Base-by-base conservation (phyloP, 2,797 vertebrate species). In the Peromyscus eremicus region DNA sequence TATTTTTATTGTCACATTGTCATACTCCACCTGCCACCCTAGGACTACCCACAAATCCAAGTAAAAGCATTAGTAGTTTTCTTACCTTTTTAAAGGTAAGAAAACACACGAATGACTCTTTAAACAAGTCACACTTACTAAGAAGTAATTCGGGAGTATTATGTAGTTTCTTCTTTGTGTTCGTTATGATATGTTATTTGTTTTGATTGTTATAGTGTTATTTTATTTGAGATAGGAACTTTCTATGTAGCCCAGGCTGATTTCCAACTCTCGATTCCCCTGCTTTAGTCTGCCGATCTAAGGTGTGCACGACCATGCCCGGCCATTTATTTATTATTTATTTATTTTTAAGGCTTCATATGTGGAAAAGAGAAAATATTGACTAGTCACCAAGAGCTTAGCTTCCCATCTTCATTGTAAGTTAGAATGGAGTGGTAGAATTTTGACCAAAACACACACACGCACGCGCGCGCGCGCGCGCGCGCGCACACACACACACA, bases 111-210 rank as follows among this genome's bases (percentile, higher is more conserved):
- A 10, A 66, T 13, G 52, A 25, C 68, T 92, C 68, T 49, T 93
- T 85, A 86, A 73, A 76, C 37, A 75, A 91, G 64, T 46, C 60
- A 55, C 60, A 46, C 43, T 77, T 79, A 57, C 37, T 29, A 57
- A 27, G 43, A 92, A 91, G 73, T 40, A 60, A 81, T 71, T 88
- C 68, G 73, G n/a, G 92, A 37, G 43, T 55, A 85, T 64, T 79
- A 73, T 12, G 60, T 19, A 37, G 11, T 60, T 75, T 88, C 73
- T 75, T 71, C 55, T 25, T 85, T 64, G 62, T 66, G n/a, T 85
- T 57, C 55, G 21, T 19, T 75, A 32, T 23, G 17, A 27, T 70
- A 27, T 55, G 32, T n/a, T n/a, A n/a, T 43, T 60, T 60, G 23
- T 73, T 73, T 37, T 60, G 37, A n/a, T 57, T 52, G 17, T 55